Conservation (phyloP, 2,888 invertebrate genomes). For the Hermaeophaga mercurialis region DNA sequence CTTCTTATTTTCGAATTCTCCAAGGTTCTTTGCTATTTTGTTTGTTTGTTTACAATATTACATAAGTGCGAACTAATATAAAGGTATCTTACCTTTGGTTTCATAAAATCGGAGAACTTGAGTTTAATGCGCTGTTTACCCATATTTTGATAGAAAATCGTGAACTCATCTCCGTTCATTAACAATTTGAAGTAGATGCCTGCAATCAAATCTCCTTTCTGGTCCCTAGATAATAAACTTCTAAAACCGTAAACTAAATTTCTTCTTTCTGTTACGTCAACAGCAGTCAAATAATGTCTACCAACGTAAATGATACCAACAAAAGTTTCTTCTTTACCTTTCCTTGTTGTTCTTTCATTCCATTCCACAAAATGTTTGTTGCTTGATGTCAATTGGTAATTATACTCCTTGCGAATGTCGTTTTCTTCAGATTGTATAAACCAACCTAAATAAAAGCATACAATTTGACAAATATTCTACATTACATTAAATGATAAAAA, state of each 20-base stretch:
- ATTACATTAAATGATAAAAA: too few relatives aligned
- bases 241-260: conserved; percentile 86
- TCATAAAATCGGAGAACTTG: conserved; percentile 71
- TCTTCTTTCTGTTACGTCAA: conserved; percentile 86
- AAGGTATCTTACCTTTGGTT: conserved; percentile 42
- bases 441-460: conserved; percentile 67
- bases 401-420: conserved; percentile 80
- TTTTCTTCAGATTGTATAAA: conserved; percentile 81
- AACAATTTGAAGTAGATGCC: conserved; percentile 85
- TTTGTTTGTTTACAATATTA: too few relatives aligned
- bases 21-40: too few relatives aligned
- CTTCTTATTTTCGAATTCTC: too few relatives aligned
- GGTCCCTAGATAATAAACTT: conserved; percentile 80
- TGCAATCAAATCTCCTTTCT: conserved; percentile 81
- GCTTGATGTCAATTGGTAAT: conserved; percentile 73
- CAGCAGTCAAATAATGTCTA: conserved; percentile 77
- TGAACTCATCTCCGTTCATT: conserved; percentile 66
- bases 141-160: conserved; percentile 76
- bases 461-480: too few relatives aligned
- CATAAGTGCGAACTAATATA: too few relatives aligned
- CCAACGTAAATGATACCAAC: conserved; percentile 80
- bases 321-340: conserved; percentile 60
- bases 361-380: conserved; percentile 82
- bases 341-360: conserved; percentile 79
- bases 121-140: conserved; percentile 75